These are phyloP conservation scores for Chionodraco myersi DNA, from an alignment of 2,113 vertebrate species.

Conservation along the genomic window DNA sequence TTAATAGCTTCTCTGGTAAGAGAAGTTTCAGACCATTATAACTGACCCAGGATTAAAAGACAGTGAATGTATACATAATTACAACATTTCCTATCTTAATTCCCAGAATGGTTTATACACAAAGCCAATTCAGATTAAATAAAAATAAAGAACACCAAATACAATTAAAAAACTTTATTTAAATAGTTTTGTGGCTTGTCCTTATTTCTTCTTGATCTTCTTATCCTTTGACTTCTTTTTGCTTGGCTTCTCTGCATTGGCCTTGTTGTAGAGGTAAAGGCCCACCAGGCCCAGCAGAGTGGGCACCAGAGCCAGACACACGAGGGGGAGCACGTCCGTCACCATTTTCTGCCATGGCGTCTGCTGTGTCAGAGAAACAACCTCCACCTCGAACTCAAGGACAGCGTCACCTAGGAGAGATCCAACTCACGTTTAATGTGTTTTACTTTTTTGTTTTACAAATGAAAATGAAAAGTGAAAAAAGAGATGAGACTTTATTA, in stretches of 20 bases:
- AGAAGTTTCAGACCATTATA: not conserved
- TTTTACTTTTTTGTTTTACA: no score
- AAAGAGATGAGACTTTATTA: no score
- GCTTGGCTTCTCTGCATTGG: conserved; percentile 85
- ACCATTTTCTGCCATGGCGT: conserved; percentile 91
- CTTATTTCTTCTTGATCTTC: conserved; percentile 95
- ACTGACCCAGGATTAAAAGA: not conserved
- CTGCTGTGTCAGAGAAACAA: conserved; percentile 88
- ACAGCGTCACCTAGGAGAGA: conserved; percentile 86
- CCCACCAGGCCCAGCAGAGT: conserved; percentile 92
- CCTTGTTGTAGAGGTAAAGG: conserved; percentile 93
- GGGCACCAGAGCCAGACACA: conserved; percentile 91
- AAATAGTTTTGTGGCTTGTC: conserved; percentile 86
- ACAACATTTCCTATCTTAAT: not conserved
- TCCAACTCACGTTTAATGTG: not conserved
- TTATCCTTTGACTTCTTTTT: conserved; percentile 97
- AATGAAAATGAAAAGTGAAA: no score
- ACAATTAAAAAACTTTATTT: conserved; percentile 75
- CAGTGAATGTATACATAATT: not conserved
- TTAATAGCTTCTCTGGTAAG: not conserved
- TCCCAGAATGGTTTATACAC: not conserved
- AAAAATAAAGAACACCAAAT: conserved; percentile 20
- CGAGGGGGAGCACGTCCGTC: conserved; percentile 88
- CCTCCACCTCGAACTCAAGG: conserved; percentile 94
- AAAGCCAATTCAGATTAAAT: not conserved